Conservation (phyloP, 2,797 vertebrate genomes). For the Myotis daubentonii region DNA sequence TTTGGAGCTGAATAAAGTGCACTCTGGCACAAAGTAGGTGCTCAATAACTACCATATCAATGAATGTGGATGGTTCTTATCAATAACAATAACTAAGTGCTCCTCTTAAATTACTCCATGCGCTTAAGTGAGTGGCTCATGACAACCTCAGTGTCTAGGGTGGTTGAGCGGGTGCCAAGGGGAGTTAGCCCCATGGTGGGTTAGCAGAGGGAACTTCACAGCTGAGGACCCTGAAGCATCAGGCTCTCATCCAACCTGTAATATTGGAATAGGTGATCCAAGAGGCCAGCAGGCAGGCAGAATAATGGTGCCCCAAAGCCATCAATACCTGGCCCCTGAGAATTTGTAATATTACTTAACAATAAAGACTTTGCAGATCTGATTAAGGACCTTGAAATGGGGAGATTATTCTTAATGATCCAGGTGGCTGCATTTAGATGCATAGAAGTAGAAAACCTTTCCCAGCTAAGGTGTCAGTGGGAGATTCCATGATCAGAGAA, state of each 20-base stretch:
- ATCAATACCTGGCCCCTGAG: not conserved
- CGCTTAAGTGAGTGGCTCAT: not conserved
- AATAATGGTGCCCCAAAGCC: not conserved
- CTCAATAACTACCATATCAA: not conserved
- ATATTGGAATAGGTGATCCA: fast-evolving
- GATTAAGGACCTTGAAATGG: not conserved
- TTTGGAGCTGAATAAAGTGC: not conserved
- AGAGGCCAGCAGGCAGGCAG: not conserved
- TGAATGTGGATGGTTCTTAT: not conserved
- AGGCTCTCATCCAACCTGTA: not conserved
- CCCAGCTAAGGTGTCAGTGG: not conserved
- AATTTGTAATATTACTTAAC: not conserved
- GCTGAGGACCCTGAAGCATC: not conserved
- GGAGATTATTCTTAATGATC: not conserved
- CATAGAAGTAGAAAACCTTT: not conserved
- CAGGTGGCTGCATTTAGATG: not conserved
- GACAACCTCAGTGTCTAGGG: not conserved
- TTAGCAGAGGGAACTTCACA: not conserved
- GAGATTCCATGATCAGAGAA: not conserved
- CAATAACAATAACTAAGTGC: not conserved
- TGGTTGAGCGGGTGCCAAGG: not conserved
- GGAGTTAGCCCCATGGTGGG: not conserved
- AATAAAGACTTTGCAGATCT: not conserved
- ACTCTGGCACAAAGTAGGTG: not conserved
- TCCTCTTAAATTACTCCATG: not conserved